Conservation (phyloP, 1,140 invertebrate species). For the Nasonia longicornis region DNA sequence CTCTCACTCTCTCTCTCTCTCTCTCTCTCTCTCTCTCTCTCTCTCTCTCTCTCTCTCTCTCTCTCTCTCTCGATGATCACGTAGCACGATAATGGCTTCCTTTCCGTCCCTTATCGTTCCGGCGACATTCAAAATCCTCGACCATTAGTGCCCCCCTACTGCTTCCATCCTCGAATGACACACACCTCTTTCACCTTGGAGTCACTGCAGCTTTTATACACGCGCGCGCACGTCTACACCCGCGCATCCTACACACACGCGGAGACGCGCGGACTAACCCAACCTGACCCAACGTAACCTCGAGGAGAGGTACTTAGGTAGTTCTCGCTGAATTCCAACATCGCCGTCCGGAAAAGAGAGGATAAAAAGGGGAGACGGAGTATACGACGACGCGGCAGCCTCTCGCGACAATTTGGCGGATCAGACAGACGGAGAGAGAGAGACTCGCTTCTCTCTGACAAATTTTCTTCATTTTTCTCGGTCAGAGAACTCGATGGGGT, state of each 20-base stretch:
- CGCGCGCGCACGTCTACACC: too few relatives aligned
- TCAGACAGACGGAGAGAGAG: slow-evolving; percentile 4
- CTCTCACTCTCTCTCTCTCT: neutral
- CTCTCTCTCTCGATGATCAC: slow-evolving; percentile 33
- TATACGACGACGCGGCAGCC: slow-evolving; percentile 32
- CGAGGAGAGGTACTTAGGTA: slow-evolving; percentile 9
- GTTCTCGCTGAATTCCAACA: slow-evolving; percentile 17
- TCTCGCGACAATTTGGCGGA: slow-evolving; percentile 47
- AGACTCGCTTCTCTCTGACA: neutral
- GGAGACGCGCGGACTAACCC: neutral
- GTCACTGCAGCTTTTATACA: neutral
- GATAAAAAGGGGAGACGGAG: slow-evolving; percentile 16
- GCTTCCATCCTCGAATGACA: slow-evolving; percentile 20
- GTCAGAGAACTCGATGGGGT: neutral
- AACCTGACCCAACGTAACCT: slow-evolving; percentile 1
- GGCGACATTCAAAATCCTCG: slow-evolving; percentile 64
- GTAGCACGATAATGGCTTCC: slow-evolving; percentile 59
- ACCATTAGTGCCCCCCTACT: slow-evolving; percentile 44
- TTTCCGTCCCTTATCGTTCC: slow-evolving; percentile 62
- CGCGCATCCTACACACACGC: neutral
- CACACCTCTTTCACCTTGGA: slow-evolving; percentile 29
- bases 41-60: neutral
- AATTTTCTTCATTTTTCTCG: neutral
- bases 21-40: neutral
- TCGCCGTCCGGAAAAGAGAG: neutral